Percentiles rank a stretch among this genome's conserved stretches.
Evolutionary conservation across 2,888 invertebrate genomes (phyloP).

Genomic region (Epistrophe eligans): DNA sequence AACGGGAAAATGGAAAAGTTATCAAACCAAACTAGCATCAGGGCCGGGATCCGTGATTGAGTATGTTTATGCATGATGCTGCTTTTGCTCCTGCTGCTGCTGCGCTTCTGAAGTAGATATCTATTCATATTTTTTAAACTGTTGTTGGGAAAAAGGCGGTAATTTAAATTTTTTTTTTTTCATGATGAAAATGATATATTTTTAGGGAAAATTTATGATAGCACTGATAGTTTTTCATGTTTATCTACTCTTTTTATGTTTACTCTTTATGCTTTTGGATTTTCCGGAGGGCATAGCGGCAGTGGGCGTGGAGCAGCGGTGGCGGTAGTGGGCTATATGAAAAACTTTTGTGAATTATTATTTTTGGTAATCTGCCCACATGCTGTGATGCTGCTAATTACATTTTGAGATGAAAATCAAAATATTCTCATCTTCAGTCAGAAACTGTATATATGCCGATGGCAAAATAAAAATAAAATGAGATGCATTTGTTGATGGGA

Average conservation of each 20-base stretch:
- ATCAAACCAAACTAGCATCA: slow-evolving; percentile 57
- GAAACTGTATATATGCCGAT: slow-evolving; percentile 24
- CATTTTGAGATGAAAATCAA: slow-evolving; percentile 68
- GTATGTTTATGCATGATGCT: slow-evolving; percentile 69
- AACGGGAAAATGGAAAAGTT: slow-evolving; percentile 56
- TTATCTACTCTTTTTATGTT: neutral
- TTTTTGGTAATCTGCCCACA: slow-evolving; percentile 71
- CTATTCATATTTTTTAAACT: slow-evolving; percentile 1
- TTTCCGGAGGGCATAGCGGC: slow-evolving; percentile 6
- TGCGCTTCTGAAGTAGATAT: slow-evolving; percentile 27
- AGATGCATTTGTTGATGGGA: slow-evolving; percentile 35
- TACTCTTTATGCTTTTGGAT: slow-evolving; percentile 16
- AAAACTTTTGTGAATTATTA: slow-evolving; percentile 67
- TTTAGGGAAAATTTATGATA: slow-evolving; percentile 63
- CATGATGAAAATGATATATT: slow-evolving; percentile 25
- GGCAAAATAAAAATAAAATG: slow-evolving; percentile 36
- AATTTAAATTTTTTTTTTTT: slow-evolving; percentile 25
- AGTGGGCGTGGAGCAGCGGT: neutral
- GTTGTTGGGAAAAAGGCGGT: slow-evolving; percentile 19
- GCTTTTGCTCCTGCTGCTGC: slow-evolving; percentile 21
- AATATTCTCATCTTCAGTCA: slow-evolving; percentile 41
- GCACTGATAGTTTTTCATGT: slow-evolving; percentile 62
- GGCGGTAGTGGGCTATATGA: slow-evolving; percentile 22
- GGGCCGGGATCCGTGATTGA: slow-evolving; percentile 64
- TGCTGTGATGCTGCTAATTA: slow-evolving; percentile 73